These are phyloP conservation scores for Cossypha polioptera DNA, from an alignment of 2,797 vertebrate genomes.

Conservation along the genomic window DNA sequence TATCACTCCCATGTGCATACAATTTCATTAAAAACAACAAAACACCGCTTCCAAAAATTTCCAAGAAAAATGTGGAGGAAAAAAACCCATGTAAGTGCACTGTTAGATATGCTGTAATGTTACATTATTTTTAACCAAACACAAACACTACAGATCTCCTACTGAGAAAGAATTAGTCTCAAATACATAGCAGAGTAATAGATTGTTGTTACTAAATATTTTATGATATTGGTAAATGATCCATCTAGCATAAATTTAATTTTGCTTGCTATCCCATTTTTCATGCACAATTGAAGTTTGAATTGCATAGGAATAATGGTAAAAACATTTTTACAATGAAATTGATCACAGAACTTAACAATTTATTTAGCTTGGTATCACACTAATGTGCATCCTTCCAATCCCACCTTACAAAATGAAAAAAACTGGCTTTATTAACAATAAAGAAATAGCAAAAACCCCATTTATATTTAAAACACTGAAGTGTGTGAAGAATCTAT, in stretches of 20 bases:
- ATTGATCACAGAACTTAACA: slow-evolving; percentile 47
- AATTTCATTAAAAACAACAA: not conserved
- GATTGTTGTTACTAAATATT: slow-evolving; percentile 60
- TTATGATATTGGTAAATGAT: slow-evolving; percentile 47
- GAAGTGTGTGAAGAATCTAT: slow-evolving; percentile 62
- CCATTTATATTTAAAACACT: slow-evolving; percentile 53
- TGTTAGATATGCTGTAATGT: not conserved
- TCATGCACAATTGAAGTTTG: slow-evolving; percentile 63
- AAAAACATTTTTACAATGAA: slow-evolving; percentile 50
- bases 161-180: slow-evolving; percentile 44
- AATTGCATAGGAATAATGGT: slow-evolving; percentile 31
- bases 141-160: not conserved
- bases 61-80: not conserved
- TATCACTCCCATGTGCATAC: not conserved
- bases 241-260: slow-evolving; percentile 50
- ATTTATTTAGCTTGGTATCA: slow-evolving; percentile 56
- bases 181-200: slow-evolving; percentile 37
- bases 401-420: slow-evolving; percentile 46
- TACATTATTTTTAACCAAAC: slow-evolving; percentile 1
- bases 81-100: not conserved
- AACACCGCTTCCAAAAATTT: not conserved
- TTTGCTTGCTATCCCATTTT: slow-evolving; percentile 31
- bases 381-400: slow-evolving; percentile 46
- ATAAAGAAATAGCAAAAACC: not conserved
- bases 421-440: slow-evolving; percentile 10